Evolutionary conservation across 2,888 invertebrate species (phyloP).

Genomic region (Phania funesta): DNA sequence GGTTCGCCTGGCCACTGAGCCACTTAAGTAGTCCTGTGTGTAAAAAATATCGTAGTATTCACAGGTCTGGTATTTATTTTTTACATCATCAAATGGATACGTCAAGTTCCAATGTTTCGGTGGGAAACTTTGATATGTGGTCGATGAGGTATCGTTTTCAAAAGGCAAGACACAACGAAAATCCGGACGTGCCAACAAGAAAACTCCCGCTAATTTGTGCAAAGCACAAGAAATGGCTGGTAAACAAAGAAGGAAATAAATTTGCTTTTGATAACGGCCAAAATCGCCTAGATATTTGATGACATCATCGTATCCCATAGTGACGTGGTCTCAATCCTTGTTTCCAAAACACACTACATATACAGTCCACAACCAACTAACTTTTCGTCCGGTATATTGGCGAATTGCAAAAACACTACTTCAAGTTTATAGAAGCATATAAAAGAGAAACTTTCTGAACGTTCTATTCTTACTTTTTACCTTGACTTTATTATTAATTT

Average conservation of each 20-base stretch:
- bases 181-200: slow-evolving; percentile 85
- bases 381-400: background rate
- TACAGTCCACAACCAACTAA: slow-evolving; percentile 8
- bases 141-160: slow-evolving; percentile 81
- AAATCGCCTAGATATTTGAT: slow-evolving; percentile 86
- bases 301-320: slow-evolving; percentile 88
- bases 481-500: slow-evolving; percentile 24
- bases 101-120: slow-evolving; percentile 81
- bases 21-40: slow-evolving; percentile 75
- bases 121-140: slow-evolving; percentile 77
- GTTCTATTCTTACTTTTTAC: slow-evolving; percentile 9
- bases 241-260: slow-evolving; percentile 86
- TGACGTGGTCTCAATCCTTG: slow-evolving; percentile 45
- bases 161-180: slow-evolving; percentile 84
- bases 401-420: slow-evolving; percentile 10
- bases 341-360: slow-evolving; percentile 43
- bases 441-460: slow-evolving; percentile 31
- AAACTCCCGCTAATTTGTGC: slow-evolving; percentile 87
- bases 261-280: slow-evolving; percentile 86
- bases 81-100: slow-evolving; percentile 82
- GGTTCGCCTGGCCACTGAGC: slow-evolving; percentile 70
- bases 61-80: slow-evolving; percentile 82
- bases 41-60: slow-evolving; percentile 81
- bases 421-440: slow-evolving; percentile 35
- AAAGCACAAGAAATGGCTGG: slow-evolving; percentile 87